A percentile compares a stretch with the other conserved stretches of the same genome.
Evolutionary conservation across 2,113 vertebrate species (phyloP).

Genomic region (Hyperoodon ampullatus): DNA sequence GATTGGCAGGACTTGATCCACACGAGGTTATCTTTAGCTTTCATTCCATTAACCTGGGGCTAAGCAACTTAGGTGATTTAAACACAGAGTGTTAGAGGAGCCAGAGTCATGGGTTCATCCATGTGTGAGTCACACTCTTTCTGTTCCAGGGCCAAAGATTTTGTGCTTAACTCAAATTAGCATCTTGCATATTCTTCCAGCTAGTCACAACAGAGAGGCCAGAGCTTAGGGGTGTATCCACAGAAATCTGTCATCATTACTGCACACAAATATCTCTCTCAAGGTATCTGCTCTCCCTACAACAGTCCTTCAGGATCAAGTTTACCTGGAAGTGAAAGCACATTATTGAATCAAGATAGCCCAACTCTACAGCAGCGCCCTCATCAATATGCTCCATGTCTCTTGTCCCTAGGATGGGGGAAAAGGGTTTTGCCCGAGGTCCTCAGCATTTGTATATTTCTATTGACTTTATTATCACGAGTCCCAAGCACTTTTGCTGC

Average conservation of each 20-base stretch:
- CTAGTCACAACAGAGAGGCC: neutral
- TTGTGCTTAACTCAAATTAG: conserved; percentile 41
- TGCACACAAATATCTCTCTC: neutral
- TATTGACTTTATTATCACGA: neutral
- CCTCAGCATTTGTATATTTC: neutral
- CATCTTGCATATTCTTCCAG: conserved; percentile 4
- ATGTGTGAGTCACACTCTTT: neutral
- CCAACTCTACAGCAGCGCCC: fast-evolving
- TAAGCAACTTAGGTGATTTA: neutral
- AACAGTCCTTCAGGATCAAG: neutral
- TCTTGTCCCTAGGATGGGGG: neutral
- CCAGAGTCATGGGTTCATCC: conserved; percentile 20
- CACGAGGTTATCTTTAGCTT: neutral
- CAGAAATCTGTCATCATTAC: neutral
- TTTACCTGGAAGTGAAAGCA: neutral
- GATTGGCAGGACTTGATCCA: neutral
- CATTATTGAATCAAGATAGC: neutral
- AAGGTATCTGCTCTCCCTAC: neutral
- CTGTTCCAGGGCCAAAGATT: neutral
- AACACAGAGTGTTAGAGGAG: neutral
- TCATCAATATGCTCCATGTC: neutral
- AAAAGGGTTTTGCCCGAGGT: neutral
- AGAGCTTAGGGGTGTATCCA: neutral
- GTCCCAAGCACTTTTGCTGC: neutral
- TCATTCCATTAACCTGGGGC: neutral